Evolutionary conservation across 2,888 invertebrate species (phyloP).

Genomic region (Anoncus sp.): DNA sequence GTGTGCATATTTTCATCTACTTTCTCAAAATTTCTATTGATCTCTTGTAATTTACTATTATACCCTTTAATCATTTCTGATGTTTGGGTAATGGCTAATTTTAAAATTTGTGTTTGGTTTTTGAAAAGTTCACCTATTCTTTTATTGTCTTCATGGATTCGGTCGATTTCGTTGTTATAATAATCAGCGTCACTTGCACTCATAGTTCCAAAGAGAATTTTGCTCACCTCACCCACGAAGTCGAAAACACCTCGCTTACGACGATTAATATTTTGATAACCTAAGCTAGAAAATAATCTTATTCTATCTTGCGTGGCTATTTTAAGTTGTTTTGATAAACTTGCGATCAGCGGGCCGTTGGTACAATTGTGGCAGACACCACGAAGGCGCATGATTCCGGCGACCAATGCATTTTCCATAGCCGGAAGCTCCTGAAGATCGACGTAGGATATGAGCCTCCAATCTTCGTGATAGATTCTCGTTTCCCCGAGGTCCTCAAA

Average conservation of each 20-base stretch:
- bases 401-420: constrained; percentile 17
- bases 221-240: constrained; percentile 34
- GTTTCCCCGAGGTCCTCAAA: background rate
- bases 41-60: no score
- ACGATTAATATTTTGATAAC: background rate
- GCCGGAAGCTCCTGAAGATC: constrained; percentile 35
- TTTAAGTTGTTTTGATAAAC: background rate
- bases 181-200: background rate
- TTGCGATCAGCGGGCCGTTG: constrained; percentile 6
- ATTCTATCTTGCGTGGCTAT: constrained; percentile 13
- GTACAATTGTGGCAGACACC: constrained; percentile 13
- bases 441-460: constrained; percentile 21
- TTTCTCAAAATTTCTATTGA: no score
- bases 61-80: no score
- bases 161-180: constrained; percentile 13
- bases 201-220: constrained; percentile 29
- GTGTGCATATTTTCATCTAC: no score
- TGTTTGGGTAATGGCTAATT: no score
- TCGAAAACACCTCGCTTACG: constrained; percentile 22
- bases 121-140: constrained; percentile 32
- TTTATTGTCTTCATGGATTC: constrained; percentile 8
- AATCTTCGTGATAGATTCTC: constrained; percentile 12
- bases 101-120: constrained; percentile 36
- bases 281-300: background rate
- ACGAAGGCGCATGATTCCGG: background rate